Conservation (phyloP, 2,113 vertebrate genomes). For the Nerophis ophidion region DNA sequence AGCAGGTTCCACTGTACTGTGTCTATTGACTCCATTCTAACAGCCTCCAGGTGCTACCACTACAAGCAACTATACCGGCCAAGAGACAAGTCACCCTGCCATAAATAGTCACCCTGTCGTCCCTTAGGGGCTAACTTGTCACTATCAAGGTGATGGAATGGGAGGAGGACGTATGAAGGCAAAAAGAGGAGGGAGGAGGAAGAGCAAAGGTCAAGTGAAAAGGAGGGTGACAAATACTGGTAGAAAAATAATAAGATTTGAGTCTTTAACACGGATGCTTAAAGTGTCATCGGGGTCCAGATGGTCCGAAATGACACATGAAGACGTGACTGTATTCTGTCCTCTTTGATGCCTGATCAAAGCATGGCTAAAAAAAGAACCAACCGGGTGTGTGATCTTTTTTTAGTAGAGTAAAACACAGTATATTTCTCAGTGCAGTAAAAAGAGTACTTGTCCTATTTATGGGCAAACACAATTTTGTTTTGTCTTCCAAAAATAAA, state of each 20-base stretch:
- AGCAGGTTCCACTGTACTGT: too few species aligned
- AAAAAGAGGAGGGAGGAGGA: too few species aligned
- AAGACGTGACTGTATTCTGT: background rate
- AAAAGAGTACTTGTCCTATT: conserved; percentile 24
- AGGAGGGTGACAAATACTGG: background rate
- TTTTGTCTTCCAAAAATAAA: background rate
- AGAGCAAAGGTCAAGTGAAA: too few species aligned
- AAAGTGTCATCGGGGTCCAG: background rate
- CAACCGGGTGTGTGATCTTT: conserved; percentile 23
- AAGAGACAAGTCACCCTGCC: background rate
- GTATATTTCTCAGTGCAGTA: conserved; percentile 10
- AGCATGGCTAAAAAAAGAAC: conserved; percentile 9
- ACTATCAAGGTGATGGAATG: background rate
- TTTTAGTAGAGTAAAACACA: conserved; percentile 41
- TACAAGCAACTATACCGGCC: background rate
- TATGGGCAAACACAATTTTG: conserved; percentile 14
- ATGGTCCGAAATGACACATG: background rate
- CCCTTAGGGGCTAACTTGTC: background rate
- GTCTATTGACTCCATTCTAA: background rate
- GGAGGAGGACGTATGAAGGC: too few species aligned
- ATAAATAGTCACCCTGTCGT: background rate
- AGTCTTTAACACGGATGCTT: background rate
- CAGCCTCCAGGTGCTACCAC: background rate
- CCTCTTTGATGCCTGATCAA: conserved; percentile 1
- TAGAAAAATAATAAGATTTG: background rate